Evolutionary conservation across 2,797 vertebrate species (phyloP), one percentile per base, ranked within the genome.

Genomic region (Platalea minor): DNA sequence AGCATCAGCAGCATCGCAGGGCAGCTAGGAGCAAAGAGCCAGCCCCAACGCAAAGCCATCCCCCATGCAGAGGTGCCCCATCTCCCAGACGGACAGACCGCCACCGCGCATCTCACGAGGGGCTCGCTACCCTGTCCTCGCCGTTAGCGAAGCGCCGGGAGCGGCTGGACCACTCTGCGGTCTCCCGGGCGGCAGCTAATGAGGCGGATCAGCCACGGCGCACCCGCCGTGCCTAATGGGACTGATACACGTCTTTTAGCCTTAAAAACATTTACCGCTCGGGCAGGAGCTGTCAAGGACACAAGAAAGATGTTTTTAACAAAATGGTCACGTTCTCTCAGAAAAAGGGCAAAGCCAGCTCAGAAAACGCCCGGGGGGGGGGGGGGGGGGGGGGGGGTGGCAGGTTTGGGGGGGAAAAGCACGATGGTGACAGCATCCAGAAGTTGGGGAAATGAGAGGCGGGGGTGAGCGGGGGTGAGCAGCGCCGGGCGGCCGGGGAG

Each of bases 281-380:
- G 56, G 61, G 15, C 48, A 15, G 78, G 12, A 59, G 53, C 81
- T 69, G 78, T 28, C 96, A 95, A 95, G 94, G 93, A 2, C 88
- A 17, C 5, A 15, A 33, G 41, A 80, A 87, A 85, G 84, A 87
- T 65, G 82, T 8, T 81, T 53, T 92, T 75, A 87, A 50, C 85
- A 84, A 61, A 83, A 35, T 20, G 13, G 61, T 67, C 84, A 60
- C 82, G 81, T 85, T 70, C 67, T 13, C 37, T 4, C 20, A 2
- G 48, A 12, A 7, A 79, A 19, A 4, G 9, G 26, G 54, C 41
- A 11, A 13, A 45, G 29, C 18, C 0, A n/a, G 56, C 41, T 13
- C 26, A 1, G 45, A 4, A 9, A 43, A 1, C 0, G 9, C 17
- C 31, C 11, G 43, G 5, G 69, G 28, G 35, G 35, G 35, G 10